Evolutionary conservation across 1,140 invertebrate species (phyloP).

Genomic region (Formica exsecta): DNA sequence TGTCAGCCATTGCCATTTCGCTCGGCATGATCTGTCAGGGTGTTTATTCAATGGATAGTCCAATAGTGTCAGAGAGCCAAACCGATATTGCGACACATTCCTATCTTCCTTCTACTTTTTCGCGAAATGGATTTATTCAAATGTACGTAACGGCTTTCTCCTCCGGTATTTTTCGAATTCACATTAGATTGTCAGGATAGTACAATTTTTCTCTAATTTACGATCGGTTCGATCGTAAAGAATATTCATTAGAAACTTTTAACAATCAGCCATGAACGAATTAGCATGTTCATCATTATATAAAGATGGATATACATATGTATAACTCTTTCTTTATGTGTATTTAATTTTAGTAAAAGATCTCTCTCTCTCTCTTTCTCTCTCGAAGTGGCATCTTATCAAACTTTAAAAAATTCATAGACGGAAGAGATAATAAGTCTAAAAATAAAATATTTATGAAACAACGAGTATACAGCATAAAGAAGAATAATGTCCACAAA

Average conservation of each 20-base stretch:
- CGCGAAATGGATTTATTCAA: constrained; percentile 45
- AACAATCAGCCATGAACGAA: not conserved
- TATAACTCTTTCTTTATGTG: not conserved
- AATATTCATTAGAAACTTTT: constrained; percentile 31
- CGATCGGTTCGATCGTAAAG: not conserved
- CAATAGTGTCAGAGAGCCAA: constrained; percentile 2
- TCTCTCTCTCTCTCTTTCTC: not conserved
- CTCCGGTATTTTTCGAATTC: not conserved
- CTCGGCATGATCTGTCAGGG: constrained; percentile 10
- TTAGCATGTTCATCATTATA: not conserved
- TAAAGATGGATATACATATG: not conserved
- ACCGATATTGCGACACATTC: constrained; percentile 50
- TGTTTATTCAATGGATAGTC: constrained; percentile 33
- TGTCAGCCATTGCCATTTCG: constrained; percentile 56
- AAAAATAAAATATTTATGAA: not conserved
- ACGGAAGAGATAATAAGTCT: not conserved
- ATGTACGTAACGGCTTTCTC: constrained; percentile 55
- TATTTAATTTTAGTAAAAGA: constrained; percentile 18
- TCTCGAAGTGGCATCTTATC: constrained; percentile 21
- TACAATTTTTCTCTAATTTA: not conserved
- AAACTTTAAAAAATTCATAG: not conserved
- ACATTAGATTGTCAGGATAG: not conserved
- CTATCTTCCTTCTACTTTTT: constrained; percentile 33
- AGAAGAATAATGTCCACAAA: not conserved
- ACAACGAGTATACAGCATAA: not conserved